phyloP scores from a whole-genome alignment of 2,888 invertebrate genomes.

The Epinotia bilunana region DNA sequence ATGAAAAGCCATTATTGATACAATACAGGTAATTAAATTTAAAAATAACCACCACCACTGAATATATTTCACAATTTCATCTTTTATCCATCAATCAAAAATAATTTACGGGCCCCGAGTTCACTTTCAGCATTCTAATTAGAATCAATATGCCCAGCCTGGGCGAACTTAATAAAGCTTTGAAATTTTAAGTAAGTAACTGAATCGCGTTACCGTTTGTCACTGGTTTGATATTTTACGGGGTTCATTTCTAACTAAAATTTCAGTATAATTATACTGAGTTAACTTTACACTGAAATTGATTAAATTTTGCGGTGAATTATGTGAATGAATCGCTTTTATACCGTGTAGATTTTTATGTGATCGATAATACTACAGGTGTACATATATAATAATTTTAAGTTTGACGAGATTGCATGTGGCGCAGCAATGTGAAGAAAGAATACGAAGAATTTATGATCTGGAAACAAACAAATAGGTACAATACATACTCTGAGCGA shows the following conservation, averaged over 20 bases:
- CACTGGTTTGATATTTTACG: constrained; percentile 13
- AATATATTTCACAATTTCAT: constrained; percentile 48
- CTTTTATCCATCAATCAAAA: constrained; percentile 54
- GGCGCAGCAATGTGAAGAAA: constrained; percentile 67
- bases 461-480: constrained; percentile 58
- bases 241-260: constrained; percentile 26
- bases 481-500: not conserved
- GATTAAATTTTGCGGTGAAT: constrained; percentile 1
- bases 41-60: not conserved
- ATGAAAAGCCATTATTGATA: no score
- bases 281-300: constrained; percentile 8
- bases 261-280: not conserved
- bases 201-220: constrained; percentile 23
- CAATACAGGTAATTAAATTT: not conserved
- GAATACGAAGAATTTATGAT: constrained; percentile 74
- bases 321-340: not conserved
- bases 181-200: constrained; percentile 32
- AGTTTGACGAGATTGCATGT: constrained; percentile 62
- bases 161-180: constrained; percentile 34
- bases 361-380: not conserved
- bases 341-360: not conserved
- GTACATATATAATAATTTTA: constrained; percentile 12
- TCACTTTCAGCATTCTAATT: constrained; percentile 50
- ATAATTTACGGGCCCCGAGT: constrained; percentile 50
- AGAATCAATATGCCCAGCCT: constrained; percentile 29